Evolutionary conservation across 2,113 vertebrate genomes (phyloP), one percentile per base, ranked within the genome.

Genomic region (Coryphaenoides rupestris): DNA sequence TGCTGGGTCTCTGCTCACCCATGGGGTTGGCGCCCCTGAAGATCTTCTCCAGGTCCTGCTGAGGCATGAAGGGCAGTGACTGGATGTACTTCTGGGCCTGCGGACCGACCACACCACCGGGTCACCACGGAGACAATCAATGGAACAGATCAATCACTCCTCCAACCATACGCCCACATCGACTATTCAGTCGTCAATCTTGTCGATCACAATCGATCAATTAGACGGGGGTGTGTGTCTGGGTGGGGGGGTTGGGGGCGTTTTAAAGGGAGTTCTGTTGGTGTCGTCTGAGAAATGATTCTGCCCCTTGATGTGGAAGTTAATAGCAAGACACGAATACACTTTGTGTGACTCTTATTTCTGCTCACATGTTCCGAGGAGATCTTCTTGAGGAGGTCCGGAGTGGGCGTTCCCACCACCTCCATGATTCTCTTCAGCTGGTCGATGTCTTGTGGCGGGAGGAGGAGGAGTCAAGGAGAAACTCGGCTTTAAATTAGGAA

Each of bases 371-470:
- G 96, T 74, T 99, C 96, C 0, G 96, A 99, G 55, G 96, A 98
- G 61, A 99, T 98, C 82, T 99, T 99, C 78, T 94, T 93, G 19
- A 99, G 81, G 62, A 99, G 93, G 33, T 99, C 96, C 0, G 95
- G 91, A 28, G 92, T 95, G 5, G 96, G 96, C 0, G 96, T 99
- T 56, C 96, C 96, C 61, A 99, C 95, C 67, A 99, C 91, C 82
- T 99, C 96, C 96, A 99, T 98, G 89, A 99, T 99, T 80, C 95
- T 93, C 81, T 98, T 98, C 65, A 99, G 86, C 55, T 99, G 96
- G 87, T 99, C 96, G 0, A 99, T 98, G 89, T 99, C 96, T 98
- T 65, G 55, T 28, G 4, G 58, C 21, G 26, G 58, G 23, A 49
- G 1, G 21, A 26, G 58, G 23, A 49, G 1, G 21, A 60, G 80